Evolutionary conservation across 2,797 vertebrate genomes (phyloP), one percentile per base, ranked within the genome.

Genomic region (Sebastolobus altivelis): DNA sequence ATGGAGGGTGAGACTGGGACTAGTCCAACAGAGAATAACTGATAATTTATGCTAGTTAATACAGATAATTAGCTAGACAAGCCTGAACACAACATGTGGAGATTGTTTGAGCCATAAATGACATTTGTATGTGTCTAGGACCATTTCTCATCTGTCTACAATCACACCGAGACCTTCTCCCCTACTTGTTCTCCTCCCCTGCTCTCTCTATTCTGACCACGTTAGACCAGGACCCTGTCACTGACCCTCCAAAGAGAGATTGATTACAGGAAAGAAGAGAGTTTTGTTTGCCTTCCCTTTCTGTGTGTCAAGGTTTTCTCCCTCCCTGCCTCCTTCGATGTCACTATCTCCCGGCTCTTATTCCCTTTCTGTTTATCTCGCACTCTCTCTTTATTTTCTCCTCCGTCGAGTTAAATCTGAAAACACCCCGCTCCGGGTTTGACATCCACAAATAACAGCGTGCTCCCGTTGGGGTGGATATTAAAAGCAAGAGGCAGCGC

Each of bases 191-290:
- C 58, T 49, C 77, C 68, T 85, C 75, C 70, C 70, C 67, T 67
- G 86, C 83, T 86, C 85, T 93, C 89, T 90, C 82, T 75, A 92
- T 92, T 92, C 89, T 69, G 71, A 82, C 90, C 91, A 92, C 87
- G 86, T 90, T 85, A 75, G 82, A 93, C 76, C 87, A 83, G 88
- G 90, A 92, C 92, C 91, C 87, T 71, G 91, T 91, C 88, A 49
- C 77, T 88, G 89, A 89, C 86, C 90, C 89, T 81, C 85, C 87
- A 93, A 92, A 94, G 88, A 88, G 87, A 93, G 93, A 94, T 94
- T 93, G 92, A 94, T 95, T 88, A 94, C 92, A 91, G 90, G 92
- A 92, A 91, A 89, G 66, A 38, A 25, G 76, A 87, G 83, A 74
- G 84, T 91, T 93, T 91, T 86, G 79, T 92, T 89, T 86, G 80